Percentiles rank a stretch among this genome's conserved stretches.
Conservation (phyloP, 2,113 vertebrate genomes). For the Thermophis baileyi region DNA sequence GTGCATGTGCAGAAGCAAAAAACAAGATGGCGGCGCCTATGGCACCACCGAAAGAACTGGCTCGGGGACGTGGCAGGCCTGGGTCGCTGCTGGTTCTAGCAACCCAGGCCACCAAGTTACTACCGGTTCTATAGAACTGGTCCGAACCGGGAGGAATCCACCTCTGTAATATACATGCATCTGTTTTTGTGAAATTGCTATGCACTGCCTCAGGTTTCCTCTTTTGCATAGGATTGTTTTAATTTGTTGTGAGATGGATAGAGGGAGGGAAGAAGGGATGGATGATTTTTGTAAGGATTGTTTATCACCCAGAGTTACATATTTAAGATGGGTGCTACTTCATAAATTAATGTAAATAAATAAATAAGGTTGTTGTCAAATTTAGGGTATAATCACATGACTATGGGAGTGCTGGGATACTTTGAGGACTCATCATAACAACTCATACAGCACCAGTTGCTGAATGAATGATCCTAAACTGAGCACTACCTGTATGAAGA, state of each 20-base stretch:
- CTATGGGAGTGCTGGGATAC: not conserved
- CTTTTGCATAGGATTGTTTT: not conserved
- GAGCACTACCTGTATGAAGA: not conserved
- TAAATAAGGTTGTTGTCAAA: not conserved
- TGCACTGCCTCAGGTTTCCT: not conserved
- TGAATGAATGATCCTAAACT: not conserved
- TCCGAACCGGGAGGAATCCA: no score
- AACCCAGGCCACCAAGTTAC: no score
- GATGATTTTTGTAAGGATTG: not conserved
- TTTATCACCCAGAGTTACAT: not conserved
- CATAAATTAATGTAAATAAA: not conserved
- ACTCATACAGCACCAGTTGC: not conserved
- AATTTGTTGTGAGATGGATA: not conserved
- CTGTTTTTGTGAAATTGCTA: not conserved
- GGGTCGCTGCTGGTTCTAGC: no score
- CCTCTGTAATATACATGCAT: no score
- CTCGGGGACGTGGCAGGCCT: no score
- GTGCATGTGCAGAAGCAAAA: no score
- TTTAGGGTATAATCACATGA: not conserved
- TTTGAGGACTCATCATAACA: not conserved
- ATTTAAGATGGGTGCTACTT: not conserved
- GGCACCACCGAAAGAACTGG: no score
- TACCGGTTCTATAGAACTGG: no score
- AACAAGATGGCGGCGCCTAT: no score
- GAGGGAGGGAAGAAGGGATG: not conserved